Conservation (phyloP, 2,113 vertebrate species). For the Circaetus gallicus region DNA sequence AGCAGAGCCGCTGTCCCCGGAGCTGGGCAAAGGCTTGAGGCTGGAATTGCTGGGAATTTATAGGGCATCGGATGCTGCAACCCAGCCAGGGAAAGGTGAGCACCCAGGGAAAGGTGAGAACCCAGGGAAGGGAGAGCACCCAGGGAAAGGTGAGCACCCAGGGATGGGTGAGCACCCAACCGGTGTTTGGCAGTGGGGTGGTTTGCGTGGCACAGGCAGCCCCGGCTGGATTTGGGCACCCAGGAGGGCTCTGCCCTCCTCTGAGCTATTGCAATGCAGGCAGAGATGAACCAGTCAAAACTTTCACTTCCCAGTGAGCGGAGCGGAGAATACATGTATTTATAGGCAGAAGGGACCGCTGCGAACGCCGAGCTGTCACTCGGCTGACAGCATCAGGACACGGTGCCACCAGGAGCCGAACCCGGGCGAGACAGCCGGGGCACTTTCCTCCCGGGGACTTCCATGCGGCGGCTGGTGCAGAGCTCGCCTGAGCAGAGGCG, state of each 20-base stretch:
- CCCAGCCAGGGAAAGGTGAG: not conserved
- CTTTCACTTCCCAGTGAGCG: not conserved
- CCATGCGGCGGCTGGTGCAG: not conserved
- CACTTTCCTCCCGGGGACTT: not conserved
- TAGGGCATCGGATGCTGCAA: not conserved
- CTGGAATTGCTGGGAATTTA: not conserved
- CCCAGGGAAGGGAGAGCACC: accelerated
- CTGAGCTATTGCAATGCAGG: not conserved
- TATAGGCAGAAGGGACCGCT: not conserved
- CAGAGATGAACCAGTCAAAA: not conserved
- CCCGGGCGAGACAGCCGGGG: not conserved
- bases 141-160: accelerated
- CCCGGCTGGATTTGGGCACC: not conserved
- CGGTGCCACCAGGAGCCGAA: not conserved
- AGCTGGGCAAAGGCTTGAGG: not conserved
- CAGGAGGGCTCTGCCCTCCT: not conserved
- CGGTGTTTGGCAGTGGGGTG: accelerated
- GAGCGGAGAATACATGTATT: not conserved
- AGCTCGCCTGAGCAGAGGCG: not conserved
- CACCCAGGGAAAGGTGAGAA: accelerated
- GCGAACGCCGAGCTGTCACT: not conserved
- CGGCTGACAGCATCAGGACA: not conserved
- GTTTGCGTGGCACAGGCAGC: not conserved
- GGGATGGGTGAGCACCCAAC: not conserved
- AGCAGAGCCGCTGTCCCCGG: not conserved